Conservation (phyloP, 2,113 vertebrate species). For the Eulemur macaco region DNA sequence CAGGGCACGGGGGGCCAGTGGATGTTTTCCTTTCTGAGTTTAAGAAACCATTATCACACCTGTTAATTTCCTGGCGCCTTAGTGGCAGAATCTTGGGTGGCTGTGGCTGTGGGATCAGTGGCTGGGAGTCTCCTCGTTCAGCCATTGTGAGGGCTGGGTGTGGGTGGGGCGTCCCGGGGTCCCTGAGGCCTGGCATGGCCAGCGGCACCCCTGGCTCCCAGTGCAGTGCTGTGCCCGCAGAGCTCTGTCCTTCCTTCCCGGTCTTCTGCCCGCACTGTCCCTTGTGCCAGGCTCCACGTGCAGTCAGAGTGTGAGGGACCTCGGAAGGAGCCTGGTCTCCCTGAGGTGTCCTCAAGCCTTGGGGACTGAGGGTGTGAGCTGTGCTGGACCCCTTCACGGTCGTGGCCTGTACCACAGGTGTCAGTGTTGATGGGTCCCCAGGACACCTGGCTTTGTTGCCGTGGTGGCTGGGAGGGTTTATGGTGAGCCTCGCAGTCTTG, state of each 20-base stretch:
- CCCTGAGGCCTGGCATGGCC: too few species aligned
- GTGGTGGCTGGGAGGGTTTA: neutral
- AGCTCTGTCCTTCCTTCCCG: neutral
- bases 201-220: neutral
- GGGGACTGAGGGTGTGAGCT: neutral
- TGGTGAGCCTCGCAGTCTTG: neutral
- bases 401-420: neutral
- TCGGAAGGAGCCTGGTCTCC: neutral
- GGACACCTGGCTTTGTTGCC: neutral
- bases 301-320: too few species aligned
- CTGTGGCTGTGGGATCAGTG: neutral
- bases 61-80: neutral
- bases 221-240: neutral
- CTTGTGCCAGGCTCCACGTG: accelerated
- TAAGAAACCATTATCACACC: neutral
- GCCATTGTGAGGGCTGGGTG: neutral
- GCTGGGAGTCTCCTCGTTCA: neutral
- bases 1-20: too few species aligned
- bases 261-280: neutral
- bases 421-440: too few species aligned
- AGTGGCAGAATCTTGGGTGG: neutral
- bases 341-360: neutral
- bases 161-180: neutral
- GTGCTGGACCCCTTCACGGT: neutral
- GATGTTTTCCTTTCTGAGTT: neutral